These are phyloP conservation scores for Mycalesis mineus DNA, from an alignment of 2,888 invertebrate genomes.

Conservation along the genomic window DNA sequence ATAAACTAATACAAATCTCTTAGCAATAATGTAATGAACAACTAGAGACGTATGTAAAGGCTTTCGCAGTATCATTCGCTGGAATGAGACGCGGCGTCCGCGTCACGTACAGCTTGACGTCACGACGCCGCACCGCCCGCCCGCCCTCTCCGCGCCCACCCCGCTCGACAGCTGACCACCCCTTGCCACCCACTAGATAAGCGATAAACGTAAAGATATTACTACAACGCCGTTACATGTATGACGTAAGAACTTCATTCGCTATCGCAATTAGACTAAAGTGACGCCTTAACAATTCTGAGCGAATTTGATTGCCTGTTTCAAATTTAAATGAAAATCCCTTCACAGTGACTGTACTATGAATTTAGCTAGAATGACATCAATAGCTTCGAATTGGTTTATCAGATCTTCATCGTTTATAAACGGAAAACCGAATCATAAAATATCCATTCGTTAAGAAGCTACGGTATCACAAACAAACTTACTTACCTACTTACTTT, in stretches of 20 bases:
- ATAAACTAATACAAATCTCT: not conserved
- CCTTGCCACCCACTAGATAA: not conserved
- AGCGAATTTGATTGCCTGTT: too few relatives aligned
- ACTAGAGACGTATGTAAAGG: conserved; percentile 5
- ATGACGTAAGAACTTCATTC: not conserved
- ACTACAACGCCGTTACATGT: not conserved
- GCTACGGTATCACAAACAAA: too few relatives aligned
- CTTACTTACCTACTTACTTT: too few relatives aligned
- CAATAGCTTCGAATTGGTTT: too few relatives aligned
- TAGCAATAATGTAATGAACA: not conserved
- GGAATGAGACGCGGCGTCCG: conserved; percentile 11
- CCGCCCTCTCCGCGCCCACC: conserved; percentile 11
- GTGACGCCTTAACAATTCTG: not conserved
- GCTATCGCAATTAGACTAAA: not conserved
- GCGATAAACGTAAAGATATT: not conserved
- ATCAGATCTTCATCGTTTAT: too few relatives aligned
- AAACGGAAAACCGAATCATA: too few relatives aligned
- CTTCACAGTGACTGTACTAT: too few relatives aligned
- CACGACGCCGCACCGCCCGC: conserved; percentile 15
- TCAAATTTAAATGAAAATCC: too few relatives aligned
- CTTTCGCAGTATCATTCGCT: conserved; percentile 13
- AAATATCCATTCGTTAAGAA: too few relatives aligned
- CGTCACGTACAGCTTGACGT: conserved; percentile 22
- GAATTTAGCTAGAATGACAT: too few relatives aligned
- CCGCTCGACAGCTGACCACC: conserved; percentile 19